Percentiles rank a stretch among this genome's conserved stretches.
These are phyloP conservation scores for Anoplophora glabripennis DNA, from an alignment of 1,140 invertebrate species.

Conservation along the genomic window DNA sequence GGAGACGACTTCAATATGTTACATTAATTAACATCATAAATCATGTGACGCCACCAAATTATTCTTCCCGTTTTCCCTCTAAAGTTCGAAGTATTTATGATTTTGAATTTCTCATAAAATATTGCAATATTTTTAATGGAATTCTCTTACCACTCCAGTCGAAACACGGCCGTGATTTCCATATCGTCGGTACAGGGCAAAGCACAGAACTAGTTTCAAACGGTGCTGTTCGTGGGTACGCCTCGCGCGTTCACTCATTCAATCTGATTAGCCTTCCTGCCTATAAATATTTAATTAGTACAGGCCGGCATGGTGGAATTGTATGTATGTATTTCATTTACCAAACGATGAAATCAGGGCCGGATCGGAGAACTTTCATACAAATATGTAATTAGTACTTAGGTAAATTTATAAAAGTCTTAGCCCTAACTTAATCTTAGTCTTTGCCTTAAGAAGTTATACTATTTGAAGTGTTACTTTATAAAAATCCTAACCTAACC, in stretches of 20 bases:
- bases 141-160: constrained; percentile 10
- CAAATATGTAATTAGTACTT: no score
- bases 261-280: background rate
- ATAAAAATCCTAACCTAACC: no score
- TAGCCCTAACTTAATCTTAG: no score
- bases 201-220: background rate
- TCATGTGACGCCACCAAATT: background rate
- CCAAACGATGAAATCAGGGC: background rate
- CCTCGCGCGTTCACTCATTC: background rate
- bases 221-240: background rate
- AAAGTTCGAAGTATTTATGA: background rate
- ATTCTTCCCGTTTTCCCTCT: background rate
- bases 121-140: background rate
- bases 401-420: no score
- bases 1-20: background rate
- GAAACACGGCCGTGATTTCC: constrained; percentile 18
- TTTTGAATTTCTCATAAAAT: constrained; percentile 9
- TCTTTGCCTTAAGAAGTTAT: no score
- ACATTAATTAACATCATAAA: background rate
- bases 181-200: constrained; percentile 1
- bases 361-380: no score
- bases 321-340: background rate
- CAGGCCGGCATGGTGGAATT: background rate
- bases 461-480: no score
- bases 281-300: background rate